phyloP scores from a whole-genome alignment of 1,140 invertebrate genomes.

The Drosophila seguyi region DNA sequence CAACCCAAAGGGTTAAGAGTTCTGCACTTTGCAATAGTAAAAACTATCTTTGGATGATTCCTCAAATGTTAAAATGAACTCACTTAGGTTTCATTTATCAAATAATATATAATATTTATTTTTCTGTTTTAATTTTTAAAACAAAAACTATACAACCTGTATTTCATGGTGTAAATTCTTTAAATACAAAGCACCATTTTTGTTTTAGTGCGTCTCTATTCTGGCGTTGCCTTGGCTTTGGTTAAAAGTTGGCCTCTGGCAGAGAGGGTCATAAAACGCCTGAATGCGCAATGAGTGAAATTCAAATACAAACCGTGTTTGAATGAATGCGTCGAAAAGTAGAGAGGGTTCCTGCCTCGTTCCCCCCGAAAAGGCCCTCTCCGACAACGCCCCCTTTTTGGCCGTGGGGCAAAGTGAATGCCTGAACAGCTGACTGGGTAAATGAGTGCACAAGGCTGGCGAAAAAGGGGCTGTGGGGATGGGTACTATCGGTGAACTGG shows the following conservation, averaged over 20 bases:
- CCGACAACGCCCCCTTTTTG: neutral
- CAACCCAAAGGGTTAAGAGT: slow-evolving; percentile 13
- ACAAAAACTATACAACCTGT: neutral
- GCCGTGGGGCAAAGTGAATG: slow-evolving; percentile 38
- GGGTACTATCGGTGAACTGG: neutral
- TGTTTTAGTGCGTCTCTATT: slow-evolving; percentile 4
- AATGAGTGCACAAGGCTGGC: slow-evolving; percentile 55
- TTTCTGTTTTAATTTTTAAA: neutral
- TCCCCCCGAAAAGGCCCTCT: neutral
- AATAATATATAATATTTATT: no score
- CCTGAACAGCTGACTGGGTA: slow-evolving; percentile 65
- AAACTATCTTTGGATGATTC: neutral
- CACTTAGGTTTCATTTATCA: neutral
- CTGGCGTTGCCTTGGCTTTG: slow-evolving; percentile 42
- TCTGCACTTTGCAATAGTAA: slow-evolving; percentile 4
- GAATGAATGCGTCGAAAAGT: slow-evolving; percentile 70
- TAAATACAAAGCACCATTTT: slow-evolving; percentile 1
- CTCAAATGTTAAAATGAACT: no score
- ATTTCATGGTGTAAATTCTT: neutral
- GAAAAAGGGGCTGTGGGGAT: neutral
- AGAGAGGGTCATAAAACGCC: slow-evolving; percentile 60
- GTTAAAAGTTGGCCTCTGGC: slow-evolving; percentile 40
- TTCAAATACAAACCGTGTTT: slow-evolving; percentile 65
- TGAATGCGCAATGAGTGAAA: slow-evolving; percentile 77
- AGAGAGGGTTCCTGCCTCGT: neutral